Evolutionary conservation across 2,888 invertebrate species (phyloP).

Genomic region (Caenorhabditis afra): DNA sequence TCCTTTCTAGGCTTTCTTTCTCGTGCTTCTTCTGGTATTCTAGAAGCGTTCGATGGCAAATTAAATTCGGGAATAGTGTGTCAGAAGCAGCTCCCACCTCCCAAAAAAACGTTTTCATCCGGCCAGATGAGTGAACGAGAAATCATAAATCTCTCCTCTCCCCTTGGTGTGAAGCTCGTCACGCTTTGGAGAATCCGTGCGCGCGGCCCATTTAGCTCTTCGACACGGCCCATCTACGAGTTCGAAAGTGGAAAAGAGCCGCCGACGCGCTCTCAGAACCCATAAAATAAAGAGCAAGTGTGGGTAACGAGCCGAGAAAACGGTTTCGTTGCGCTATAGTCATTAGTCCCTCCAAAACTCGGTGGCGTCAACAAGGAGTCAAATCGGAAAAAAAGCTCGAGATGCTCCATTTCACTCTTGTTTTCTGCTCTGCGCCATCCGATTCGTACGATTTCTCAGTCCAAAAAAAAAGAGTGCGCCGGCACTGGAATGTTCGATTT

Average conservation of each 20-base stretch:
- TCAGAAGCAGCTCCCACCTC: neutral
- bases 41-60: conserved; percentile 33
- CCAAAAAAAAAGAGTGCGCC: too few relatives aligned
- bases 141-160: neutral
- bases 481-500: too few relatives aligned
- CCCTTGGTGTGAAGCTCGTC: too few relatives aligned
- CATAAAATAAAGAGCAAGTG: too few relatives aligned
- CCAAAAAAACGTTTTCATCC: neutral
- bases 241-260: too few relatives aligned
- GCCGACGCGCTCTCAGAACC: too few relatives aligned
- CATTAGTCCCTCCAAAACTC: conserved; percentile 14
- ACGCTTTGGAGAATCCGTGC: too few relatives aligned
- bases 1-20: too few relatives aligned
- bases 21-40: conserved; percentile 33
- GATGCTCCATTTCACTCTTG: conserved; percentile 7
- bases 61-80: conserved; percentile 27
- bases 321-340: conserved; percentile 6
- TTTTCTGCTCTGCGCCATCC: neutral
- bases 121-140: neutral
- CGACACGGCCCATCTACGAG: too few relatives aligned
- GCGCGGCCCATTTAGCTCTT: too few relatives aligned
- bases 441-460: conserved; percentile 1
- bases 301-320: neutral
- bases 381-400: neutral
- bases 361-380: conserved; percentile 14